Evolutionary conservation across 2,797 vertebrate genomes (phyloP), one percentile per base, ranked within the genome.

Genomic region (Channallabes apus): DNA sequence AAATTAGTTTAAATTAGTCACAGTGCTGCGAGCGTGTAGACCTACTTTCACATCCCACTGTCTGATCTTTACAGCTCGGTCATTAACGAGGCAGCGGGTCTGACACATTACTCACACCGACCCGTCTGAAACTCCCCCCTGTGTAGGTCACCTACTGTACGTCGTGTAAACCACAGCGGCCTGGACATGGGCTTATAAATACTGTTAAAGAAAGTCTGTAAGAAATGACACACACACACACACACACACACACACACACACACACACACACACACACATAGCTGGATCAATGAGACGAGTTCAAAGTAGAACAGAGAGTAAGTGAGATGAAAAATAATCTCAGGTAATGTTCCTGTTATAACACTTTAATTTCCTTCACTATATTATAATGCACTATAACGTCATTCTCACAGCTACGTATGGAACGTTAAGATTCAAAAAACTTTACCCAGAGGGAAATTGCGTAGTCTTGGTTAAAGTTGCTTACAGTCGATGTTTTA

Each of bases 1-100:
- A 78, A 62, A 81, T 91, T 90, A 90, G 89, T 94, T 15, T 22
- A 84, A 27, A 14, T 65, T 20, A 80, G 18, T 80, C 85, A 24
- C 51, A 61, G 4, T 64, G 68, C 20, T n/a, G 64, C 51, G 24
- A 72, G 32, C 7, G 69, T 73, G 69, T 1, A 78, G 46, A 65
- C 69, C 69, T 64, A 82, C 81, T 22, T 27, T 56, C 59, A 38
- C 61, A 54, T 78, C 80, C 80, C 76, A 80, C 69, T 4, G 24
- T 18, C 68, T 88, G 83, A 64, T 83, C 81, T 88, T 85, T 83
- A 87, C 38, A 62, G n/a, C 1, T 6, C 54, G 72, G 72, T 75
- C 72, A 51, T 54, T 15, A 18, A 32, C 15, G 32, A 58, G 7
- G 51, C 51, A 54, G 73, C 20, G 15, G 4, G 27, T 61, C 76